Conservation (phyloP, 2,888 invertebrate genomes). For the Trachelus tabidus region DNA sequence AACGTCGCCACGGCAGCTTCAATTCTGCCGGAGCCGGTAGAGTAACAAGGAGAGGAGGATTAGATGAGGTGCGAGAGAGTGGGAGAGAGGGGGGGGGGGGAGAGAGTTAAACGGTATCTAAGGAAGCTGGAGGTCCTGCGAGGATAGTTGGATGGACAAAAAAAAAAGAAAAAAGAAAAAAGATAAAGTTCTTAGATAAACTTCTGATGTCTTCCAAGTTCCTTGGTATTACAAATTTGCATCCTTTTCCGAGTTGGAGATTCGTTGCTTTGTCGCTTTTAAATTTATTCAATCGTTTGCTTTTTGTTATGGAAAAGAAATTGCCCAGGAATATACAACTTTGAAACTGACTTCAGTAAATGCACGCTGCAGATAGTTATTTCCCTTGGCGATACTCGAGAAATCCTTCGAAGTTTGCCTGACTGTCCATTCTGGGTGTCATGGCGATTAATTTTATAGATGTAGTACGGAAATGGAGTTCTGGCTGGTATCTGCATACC, state of each 20-base stretch:
- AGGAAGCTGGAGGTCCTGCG: neutral
- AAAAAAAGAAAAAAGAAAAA: neutral
- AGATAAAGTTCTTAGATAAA: too few relatives aligned
- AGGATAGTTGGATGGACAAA: neutral
- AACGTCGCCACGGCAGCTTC: slow-evolving; percentile 29
- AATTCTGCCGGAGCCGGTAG: slow-evolving; percentile 11
- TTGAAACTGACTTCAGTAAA: neutral
- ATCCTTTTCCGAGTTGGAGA: neutral
- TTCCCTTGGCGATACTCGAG: neutral
- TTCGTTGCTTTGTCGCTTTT: neutral
- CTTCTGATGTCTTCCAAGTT: too few relatives aligned
- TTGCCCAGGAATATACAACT: neutral
- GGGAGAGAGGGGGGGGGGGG: slow-evolving; percentile 13
- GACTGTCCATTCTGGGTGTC: neutral
- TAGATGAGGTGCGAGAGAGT: slow-evolving; percentile 12
- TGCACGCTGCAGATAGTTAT: neutral
- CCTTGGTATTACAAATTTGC: neutral
- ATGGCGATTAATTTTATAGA: neutral
- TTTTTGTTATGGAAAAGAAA: neutral
- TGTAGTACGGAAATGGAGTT: neutral
- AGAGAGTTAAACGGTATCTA: slow-evolving; percentile 10
- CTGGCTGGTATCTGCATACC: neutral
- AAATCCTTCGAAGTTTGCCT: neutral
- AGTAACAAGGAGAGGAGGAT: neutral
- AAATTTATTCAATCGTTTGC: neutral